Evolutionary conservation across 1,140 invertebrate genomes (phyloP).

Genomic region (Globodera ellingtonae): DNA sequence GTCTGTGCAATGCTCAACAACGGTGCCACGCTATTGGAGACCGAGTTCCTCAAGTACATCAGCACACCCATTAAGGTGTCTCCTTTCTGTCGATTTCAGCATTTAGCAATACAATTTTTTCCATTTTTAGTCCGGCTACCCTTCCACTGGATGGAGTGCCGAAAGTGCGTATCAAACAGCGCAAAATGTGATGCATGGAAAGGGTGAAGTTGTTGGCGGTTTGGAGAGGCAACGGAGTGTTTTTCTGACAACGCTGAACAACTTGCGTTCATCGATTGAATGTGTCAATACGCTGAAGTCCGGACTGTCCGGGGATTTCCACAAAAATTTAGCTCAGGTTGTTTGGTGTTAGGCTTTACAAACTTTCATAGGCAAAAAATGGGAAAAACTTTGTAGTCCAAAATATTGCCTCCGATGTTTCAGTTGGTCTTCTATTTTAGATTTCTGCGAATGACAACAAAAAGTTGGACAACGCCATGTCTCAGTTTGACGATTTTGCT

Average conservation of each 20-base stretch:
- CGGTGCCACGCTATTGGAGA: slow-evolving; percentile 82
- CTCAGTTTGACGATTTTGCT: slow-evolving; percentile 77
- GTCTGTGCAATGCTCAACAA: slow-evolving; percentile 95
- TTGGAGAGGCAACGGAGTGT: slow-evolving; percentile 49
- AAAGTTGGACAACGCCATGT: slow-evolving; percentile 70
- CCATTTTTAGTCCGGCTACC: slow-evolving; percentile 75
- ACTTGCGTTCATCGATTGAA: slow-evolving; percentile 49
- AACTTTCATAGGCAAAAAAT: neutral
- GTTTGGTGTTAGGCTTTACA: slow-evolving; percentile 16
- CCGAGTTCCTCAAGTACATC: slow-evolving; percentile 79
- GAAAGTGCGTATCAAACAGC: slow-evolving; percentile 62
- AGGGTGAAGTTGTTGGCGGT: slow-evolving; percentile 53
- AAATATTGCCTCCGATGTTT: slow-evolving; percentile 4
- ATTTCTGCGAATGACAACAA: slow-evolving; percentile 80
- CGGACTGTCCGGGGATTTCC: slow-evolving; percentile 51
- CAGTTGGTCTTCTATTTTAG: slow-evolving; percentile 46
- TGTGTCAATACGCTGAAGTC: slow-evolving; percentile 45
- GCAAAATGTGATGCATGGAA: slow-evolving; percentile 61
- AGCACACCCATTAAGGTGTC: slow-evolving; percentile 76
- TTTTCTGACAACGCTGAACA: slow-evolving; percentile 54
- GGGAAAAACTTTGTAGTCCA: too few species aligned
- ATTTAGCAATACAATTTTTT: slow-evolving; percentile 77
- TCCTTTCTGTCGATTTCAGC: slow-evolving; percentile 75
- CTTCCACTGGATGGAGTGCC: slow-evolving; percentile 57
- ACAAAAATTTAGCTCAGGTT: slow-evolving; percentile 41